Percentiles rank a stretch among this genome's conserved stretches.
phyloP scores from a whole-genome alignment of 2,113 vertebrate genomes.

The Rhinolophus sinicus region DNA sequence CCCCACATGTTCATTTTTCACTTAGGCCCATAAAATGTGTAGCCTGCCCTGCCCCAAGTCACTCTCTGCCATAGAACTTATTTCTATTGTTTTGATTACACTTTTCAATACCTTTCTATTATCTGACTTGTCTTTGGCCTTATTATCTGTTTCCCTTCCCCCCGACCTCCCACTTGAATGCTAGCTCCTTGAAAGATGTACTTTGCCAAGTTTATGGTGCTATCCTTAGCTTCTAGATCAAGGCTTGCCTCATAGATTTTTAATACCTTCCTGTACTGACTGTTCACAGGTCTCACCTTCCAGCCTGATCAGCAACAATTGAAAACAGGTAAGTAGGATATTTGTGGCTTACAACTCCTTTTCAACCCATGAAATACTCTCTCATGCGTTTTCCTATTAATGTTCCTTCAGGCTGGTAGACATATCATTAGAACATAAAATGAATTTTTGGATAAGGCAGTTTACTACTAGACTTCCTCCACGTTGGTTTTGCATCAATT shows the following conservation, averaged over 20 bases:
- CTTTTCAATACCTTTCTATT: neutral
- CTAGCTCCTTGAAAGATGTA: neutral
- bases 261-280: neutral
- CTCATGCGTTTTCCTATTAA: neutral
- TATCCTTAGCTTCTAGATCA: neutral
- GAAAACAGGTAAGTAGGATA: neutral
- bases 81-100: neutral
- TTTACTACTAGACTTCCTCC: neutral
- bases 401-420: neutral
- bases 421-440: neutral
- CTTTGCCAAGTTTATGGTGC: neutral
- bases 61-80: neutral
- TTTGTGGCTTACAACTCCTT: neutral
- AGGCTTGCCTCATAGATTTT: neutral
- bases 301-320: neutral
- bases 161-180: neutral
- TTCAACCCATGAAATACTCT: neutral
- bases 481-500: neutral
- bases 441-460: neutral
- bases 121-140: neutral
- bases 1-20: neutral
- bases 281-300: neutral
- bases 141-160: neutral
- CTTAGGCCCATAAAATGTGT: neutral
- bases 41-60: neutral